phyloP scores from a whole-genome alignment of 1,140 invertebrate species.

The Asbolus verrucosus region DNA sequence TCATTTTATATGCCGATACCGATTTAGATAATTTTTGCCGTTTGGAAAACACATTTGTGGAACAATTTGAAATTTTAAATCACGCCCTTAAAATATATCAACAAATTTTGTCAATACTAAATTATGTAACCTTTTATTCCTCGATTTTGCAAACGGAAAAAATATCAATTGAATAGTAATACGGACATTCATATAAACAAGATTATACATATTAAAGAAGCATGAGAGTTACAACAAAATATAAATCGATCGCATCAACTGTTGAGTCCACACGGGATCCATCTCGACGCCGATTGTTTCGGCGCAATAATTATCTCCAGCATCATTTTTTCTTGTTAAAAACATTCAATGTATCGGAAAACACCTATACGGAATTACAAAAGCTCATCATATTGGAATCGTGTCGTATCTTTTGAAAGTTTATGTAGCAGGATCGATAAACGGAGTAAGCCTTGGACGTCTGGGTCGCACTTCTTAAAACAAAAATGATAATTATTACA shows the following conservation, averaged over 20 bases:
- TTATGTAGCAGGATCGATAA: conserved; percentile 30
- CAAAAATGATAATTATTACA: too few species aligned
- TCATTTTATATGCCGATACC: conserved; percentile 41
- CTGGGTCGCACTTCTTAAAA: neutral
- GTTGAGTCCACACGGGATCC: too few species aligned
- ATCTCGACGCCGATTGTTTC: too few species aligned
- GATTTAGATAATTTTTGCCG: conserved; percentile 30
- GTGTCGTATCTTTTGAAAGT: conserved; percentile 26
- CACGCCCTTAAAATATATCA: neutral
- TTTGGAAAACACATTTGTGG: too few species aligned
- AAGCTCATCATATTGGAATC: conserved; percentile 30
- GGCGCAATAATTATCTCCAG: conserved; percentile 28
- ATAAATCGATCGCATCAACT: too few species aligned
- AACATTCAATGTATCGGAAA: conserved; percentile 32
- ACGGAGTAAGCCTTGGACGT: conserved; percentile 15
- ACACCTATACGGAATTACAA: conserved; percentile 34
- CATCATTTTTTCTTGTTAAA: conserved; percentile 28
- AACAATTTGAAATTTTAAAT: conserved; percentile 11
- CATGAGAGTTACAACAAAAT: too few species aligned
- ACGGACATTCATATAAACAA: too few species aligned
- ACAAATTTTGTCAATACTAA: too few species aligned
- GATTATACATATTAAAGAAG: too few species aligned
- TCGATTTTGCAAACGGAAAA: too few species aligned
- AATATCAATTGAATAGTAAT: too few species aligned
- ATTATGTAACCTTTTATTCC: too few species aligned